These are phyloP conservation scores for Zoanthus gigantus DNA, from an alignment of 92 coral and sea anemone species.

Conservation along the genomic window DNA sequence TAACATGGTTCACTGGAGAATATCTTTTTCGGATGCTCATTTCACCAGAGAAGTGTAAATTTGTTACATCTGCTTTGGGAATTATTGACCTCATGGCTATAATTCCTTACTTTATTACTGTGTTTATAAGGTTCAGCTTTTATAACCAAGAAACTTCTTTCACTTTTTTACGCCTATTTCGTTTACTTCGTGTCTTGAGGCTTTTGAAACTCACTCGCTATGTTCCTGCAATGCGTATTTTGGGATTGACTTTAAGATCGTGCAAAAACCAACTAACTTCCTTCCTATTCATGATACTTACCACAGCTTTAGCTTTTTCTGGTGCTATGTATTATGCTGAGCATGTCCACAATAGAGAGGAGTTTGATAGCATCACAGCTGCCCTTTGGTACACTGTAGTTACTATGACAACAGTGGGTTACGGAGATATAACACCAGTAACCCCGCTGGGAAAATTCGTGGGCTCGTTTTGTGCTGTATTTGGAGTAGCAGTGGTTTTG, in stretches of 20 bases:
- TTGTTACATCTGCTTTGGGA: conserved; percentile 76
- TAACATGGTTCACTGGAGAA: conserved; percentile 85
- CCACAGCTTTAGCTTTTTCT: conserved; percentile 82
- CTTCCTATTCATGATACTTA: conserved; percentile 65
- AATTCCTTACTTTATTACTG: conserved; percentile 81
- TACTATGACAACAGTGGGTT: conserved; percentile 98
- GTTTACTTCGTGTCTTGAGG: conserved; percentile 80
- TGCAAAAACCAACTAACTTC: conserved; percentile 86
- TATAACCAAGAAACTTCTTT: conserved; percentile 76
- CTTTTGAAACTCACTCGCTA: conserved; percentile 91
- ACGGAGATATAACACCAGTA: conserved; percentile 84
- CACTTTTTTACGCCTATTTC: conserved; percentile 80
- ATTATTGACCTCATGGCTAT: conserved; percentile 89
- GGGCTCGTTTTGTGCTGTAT: conserved; percentile 88
- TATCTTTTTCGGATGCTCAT: conserved; percentile 76
- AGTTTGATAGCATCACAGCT: conserved; percentile 88
- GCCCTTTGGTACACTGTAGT: conserved; percentile 93
- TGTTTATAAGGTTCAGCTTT: conserved; percentile 42
- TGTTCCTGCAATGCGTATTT: conserved; percentile 86
- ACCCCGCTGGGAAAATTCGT: conserved; percentile 85
- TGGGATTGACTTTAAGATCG: conserved; percentile 84
- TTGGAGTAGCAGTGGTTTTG: conserved; percentile 87
- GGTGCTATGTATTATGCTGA: conserved; percentile 77
- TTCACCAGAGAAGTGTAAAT: conserved; percentile 70
- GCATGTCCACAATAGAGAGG: conserved; percentile 61